Percentiles rank a stretch among this genome's conserved stretches.
These are phyloP conservation scores for Chaetogeoica ovagalla DNA, from an alignment of 2,888 invertebrate genomes.

Conservation along the genomic window DNA sequence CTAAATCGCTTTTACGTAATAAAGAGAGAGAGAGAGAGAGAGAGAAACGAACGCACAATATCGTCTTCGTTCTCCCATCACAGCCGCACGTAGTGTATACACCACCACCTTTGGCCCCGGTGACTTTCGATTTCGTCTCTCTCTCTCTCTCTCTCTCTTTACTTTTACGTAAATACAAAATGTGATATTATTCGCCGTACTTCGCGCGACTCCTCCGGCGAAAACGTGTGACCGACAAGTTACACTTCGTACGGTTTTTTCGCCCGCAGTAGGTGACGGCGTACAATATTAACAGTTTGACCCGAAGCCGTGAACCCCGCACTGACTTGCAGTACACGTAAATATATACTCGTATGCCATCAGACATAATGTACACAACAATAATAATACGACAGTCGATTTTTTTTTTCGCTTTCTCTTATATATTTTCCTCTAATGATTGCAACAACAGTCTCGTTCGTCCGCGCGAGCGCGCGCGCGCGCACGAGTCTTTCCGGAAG, in stretches of 20 bases:
- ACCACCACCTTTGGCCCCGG: conserved; percentile 33
- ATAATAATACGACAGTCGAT: neutral
- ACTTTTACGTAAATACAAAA: too few species aligned
- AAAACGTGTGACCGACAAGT: conserved; percentile 35
- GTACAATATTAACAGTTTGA: conserved; percentile 44
- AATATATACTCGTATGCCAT: neutral
- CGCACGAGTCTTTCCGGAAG: conserved; percentile 47
- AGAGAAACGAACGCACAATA: conserved; percentile 4
- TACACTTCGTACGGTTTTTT: neutral
- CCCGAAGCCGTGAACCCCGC: conserved; percentile 21
- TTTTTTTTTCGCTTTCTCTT: conserved; percentile 24
- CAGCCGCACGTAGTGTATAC: neutral
- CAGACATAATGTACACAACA: neutral
- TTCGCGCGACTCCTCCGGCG: conserved; percentile 3
- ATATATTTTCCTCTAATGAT: conserved; percentile 45
- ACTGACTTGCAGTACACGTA: neutral
- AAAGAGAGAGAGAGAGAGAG: neutral
- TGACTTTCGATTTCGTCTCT: conserved; percentile 48
- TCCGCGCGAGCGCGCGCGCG: too few species aligned
- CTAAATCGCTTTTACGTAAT: conserved; percentile 13
- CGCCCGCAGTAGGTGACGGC: conserved; percentile 20
- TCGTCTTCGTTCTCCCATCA: neutral
- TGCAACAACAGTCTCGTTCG: neutral
- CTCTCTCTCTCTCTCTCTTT: neutral
- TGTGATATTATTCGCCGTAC: neutral